These are phyloP conservation scores for Sciurus vulgaris DNA, from an alignment of 2,797 vertebrate genomes.

Conservation along the genomic window DNA sequence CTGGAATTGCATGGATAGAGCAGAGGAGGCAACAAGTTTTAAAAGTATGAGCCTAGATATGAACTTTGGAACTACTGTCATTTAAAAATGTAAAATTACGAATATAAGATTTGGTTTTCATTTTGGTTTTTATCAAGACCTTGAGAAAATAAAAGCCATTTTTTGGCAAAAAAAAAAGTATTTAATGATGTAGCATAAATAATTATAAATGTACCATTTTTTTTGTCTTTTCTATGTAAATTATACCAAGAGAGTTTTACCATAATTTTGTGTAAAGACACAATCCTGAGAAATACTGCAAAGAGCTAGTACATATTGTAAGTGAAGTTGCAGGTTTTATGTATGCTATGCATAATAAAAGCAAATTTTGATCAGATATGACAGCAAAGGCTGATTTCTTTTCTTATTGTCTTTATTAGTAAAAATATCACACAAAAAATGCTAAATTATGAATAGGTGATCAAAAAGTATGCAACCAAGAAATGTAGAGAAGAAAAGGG, in stretches of 20 bases:
- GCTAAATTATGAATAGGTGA: background rate
- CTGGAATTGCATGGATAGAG: background rate
- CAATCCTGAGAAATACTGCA: background rate
- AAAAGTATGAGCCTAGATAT: background rate
- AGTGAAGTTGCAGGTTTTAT: background rate
- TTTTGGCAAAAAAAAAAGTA: background rate
- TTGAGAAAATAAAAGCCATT: background rate
- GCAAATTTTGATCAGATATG: background rate
- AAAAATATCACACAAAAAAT: background rate
- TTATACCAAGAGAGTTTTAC: background rate
- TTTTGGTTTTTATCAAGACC: background rate
- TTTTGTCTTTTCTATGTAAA: background rate
- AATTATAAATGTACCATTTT: background rate
- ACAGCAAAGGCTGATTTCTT: background rate
- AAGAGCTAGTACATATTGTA: background rate
- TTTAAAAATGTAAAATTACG: background rate
- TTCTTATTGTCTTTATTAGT: background rate
- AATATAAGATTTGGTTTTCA: background rate
- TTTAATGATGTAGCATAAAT: background rate
- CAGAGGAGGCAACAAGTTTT: background rate
- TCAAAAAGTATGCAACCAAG: background rate
- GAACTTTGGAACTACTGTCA: background rate
- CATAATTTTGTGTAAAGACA: background rate
- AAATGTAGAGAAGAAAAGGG: background rate
- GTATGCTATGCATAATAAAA: background rate